Evolutionary conservation across 1,140 invertebrate species (phyloP).

Genomic region (Cotesia glomerata): DNA sequence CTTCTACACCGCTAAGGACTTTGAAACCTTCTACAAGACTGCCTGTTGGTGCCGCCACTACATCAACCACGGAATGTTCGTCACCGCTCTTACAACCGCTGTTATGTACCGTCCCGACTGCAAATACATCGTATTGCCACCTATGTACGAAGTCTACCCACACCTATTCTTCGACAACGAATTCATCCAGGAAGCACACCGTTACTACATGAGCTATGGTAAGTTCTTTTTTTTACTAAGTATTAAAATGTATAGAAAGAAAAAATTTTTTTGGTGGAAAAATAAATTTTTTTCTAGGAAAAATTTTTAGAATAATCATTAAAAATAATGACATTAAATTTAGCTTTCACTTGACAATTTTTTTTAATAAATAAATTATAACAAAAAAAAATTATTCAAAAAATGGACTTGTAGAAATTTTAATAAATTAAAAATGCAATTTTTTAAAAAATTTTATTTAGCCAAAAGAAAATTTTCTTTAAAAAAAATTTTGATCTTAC

Average conservation of each 20-base stretch:
- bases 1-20: constrained; percentile 69
- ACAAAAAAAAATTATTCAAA: too few species aligned
- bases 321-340: too few species aligned
- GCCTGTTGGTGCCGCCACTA: constrained; percentile 69
- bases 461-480: not conserved
- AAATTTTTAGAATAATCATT: too few species aligned
- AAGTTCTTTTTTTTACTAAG: constrained; percentile 7
- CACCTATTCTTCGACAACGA: constrained; percentile 68
- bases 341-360: too few species aligned
- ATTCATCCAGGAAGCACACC: constrained; percentile 65
- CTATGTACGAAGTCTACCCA: constrained; percentile 72
- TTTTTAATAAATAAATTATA: too few species aligned
- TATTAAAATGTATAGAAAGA: not conserved
- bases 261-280: too few species aligned
- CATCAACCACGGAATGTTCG: constrained; percentile 71
- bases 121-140: constrained; percentile 67
- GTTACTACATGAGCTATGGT: constrained; percentile 65
- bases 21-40: constrained; percentile 70
- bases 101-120: constrained; percentile 69
- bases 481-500: too few species aligned
- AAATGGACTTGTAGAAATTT: too few species aligned
- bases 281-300: too few species aligned
- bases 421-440: too few species aligned
- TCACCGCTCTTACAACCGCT: constrained; percentile 68
- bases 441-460: constrained; percentile 23